Evolutionary conservation across 2,113 vertebrate species (phyloP), one percentile per base, ranked within the genome.

Genomic region (Silurus glanis): DNA sequence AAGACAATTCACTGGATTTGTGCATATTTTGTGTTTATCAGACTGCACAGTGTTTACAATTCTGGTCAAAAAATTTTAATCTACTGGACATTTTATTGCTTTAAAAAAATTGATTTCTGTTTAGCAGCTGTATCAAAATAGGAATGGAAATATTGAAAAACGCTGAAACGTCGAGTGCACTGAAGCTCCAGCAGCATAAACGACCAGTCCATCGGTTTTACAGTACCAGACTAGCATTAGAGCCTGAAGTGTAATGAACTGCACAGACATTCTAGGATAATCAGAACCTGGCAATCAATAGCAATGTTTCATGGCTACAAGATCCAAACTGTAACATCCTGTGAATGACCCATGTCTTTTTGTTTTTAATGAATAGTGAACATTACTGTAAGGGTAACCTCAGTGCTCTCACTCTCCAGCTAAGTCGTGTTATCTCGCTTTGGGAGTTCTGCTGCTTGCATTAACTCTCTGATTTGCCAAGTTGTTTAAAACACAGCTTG

Each of bases 401-500:
- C n/a, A 19, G 6, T 6, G 49, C 12, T 79, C 6, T 55, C 16
- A 6, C 12, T 49, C 14, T 58, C 59, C 51, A 6, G n/a, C 3
- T 16, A 55, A 66, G 2, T 23, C 3, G 6, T 74, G 25, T 83
- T 86, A 91, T 90, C 90, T 87, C 9, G 92, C 89, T 91, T 95
- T 94, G 14, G 89, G 91, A 86, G 92, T 90, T 67, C 89, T 89
- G 72, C 92, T 85, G 0, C 82, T 86, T 0, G 53, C 80, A 4
- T 90, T 90, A 0, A 90, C 86, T 62, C 93, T 93, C 89, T 94
- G 94, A 80, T 92, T 93, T 80, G 90, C 92, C 78, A 95, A 61
- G 75, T 94, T 94, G 87, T 93, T 95, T 1, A 95, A 87, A 79
- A 95, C 95, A 87, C 93, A 95, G n/a, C 89, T 95, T 79, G 93